Conservation (phyloP, 2,888 invertebrate genomes). For the Hermaeophaga mercurialis region DNA sequence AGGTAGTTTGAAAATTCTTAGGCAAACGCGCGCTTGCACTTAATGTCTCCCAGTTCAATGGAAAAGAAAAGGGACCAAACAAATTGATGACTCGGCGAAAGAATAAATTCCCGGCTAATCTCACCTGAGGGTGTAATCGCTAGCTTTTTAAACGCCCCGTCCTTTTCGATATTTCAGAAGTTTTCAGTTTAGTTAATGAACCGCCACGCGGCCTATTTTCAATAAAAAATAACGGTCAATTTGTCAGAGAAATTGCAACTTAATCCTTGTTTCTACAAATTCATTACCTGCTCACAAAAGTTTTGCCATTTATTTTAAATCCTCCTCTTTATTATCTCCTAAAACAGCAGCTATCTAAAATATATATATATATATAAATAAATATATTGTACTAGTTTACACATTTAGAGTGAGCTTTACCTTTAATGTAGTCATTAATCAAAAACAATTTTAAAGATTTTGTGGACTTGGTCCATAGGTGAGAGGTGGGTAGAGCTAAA, state of each 20-base stretch:
- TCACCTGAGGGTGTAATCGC: conserved; percentile 44
- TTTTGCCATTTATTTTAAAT: too few relatives aligned
- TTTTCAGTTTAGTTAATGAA: conserved; percentile 38
- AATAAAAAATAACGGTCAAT: conserved; percentile 33
- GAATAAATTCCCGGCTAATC: conserved; percentile 44
- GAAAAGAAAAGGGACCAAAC: conserved; percentile 41
- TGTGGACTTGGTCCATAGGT: too few relatives aligned
- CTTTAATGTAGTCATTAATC: too few relatives aligned
- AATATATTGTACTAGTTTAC: too few relatives aligned
- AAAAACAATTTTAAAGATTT: too few relatives aligned
- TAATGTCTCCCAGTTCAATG: conserved; percentile 45
- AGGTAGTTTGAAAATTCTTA: conserved; percentile 40
- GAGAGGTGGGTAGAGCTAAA: too few relatives aligned
- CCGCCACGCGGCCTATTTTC: conserved; percentile 27
- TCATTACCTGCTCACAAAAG: too few relatives aligned
- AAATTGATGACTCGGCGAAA: conserved; percentile 42
- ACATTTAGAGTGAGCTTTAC: too few relatives aligned
- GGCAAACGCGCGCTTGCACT: conserved; percentile 34
- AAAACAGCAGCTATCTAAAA: too few relatives aligned
- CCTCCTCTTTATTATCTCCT: too few relatives aligned
- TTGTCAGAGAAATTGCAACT: not conserved
- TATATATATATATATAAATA: too few relatives aligned
- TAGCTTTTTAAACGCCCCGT: conserved; percentile 40
- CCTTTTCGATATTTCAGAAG: conserved; percentile 35
- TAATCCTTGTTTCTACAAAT: too few relatives aligned